Conservation (phyloP, 2,888 invertebrate species). For the Dioctria linearis region DNA sequence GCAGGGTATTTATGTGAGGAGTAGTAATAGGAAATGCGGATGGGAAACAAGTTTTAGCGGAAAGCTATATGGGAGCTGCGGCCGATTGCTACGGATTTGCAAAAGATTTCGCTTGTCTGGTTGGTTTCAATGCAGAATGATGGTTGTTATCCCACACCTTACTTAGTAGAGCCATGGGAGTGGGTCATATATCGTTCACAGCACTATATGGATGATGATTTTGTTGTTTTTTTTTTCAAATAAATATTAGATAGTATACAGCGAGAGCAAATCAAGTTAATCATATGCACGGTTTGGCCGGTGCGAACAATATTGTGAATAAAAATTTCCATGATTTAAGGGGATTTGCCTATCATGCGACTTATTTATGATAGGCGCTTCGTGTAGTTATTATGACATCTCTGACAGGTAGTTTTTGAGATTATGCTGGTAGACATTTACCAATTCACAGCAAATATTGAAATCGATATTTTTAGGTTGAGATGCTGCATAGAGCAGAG, state of each 20-base stretch:
- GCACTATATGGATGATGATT: neutral
- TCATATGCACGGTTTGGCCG: neutral
- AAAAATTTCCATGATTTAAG: constrained; percentile 12
- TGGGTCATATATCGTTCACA: constrained; percentile 4
- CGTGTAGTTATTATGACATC: too few species aligned
- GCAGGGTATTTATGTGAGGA: too few species aligned
- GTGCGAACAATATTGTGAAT: constrained; percentile 2
- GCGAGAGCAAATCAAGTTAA: constrained; percentile 12
- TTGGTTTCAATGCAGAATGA: neutral
- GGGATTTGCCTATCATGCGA: neutral
- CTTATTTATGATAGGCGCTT: too few species aligned
- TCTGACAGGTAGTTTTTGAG: too few species aligned
- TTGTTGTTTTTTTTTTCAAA: neutral
- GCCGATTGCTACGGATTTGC: constrained; percentile 35
- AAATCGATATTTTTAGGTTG: too few species aligned
- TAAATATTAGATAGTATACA: neutral
- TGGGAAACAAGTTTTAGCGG: constrained; percentile 45
- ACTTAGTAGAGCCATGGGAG: neutral
- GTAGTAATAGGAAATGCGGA: constrained; percentile 40
- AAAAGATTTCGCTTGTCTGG: neutral
- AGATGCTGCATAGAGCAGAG: too few species aligned
- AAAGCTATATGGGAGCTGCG: constrained; percentile 25
- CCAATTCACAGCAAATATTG: too few species aligned
- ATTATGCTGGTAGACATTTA: too few species aligned
- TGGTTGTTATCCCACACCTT: constrained; percentile 26